Evolutionary conservation across 2,888 invertebrate genomes (phyloP).

Genomic region (Leucoptera coffeella): DNA sequence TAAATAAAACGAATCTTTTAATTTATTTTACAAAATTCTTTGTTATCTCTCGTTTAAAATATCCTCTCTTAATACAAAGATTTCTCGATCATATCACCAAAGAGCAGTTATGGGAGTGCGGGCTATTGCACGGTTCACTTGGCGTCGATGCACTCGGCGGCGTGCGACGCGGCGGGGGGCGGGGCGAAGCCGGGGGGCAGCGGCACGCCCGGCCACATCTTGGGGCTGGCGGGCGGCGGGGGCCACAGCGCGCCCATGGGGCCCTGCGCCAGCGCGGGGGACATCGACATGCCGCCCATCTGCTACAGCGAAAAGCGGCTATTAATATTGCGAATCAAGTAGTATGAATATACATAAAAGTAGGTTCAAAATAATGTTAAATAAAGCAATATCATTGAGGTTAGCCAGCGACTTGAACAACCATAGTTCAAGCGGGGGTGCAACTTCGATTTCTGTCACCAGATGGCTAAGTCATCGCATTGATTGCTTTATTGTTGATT

Average conservation of each 20-base stretch:
- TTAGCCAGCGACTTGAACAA: no score
- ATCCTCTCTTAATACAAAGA: conserved; percentile 50
- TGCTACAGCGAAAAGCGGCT: no score
- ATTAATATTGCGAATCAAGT: no score
- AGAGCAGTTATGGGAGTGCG: no score
- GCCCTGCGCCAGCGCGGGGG: conserved; percentile 3
- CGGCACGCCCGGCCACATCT: conserved; percentile 18
- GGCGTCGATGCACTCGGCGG: conserved; percentile 48
- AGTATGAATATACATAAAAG: no score
- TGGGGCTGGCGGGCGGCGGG: conserved; percentile 10
- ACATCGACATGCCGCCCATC: conserved; percentile 3
- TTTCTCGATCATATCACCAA: conserved; percentile 46
- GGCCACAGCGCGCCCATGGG: conserved; percentile 7
- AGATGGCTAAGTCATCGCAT: no score
- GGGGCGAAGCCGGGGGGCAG: conserved; percentile 46
- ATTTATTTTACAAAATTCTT: conserved; percentile 53
- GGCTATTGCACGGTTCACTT: conserved; percentile 24
- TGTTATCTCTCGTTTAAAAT: conserved; percentile 51
- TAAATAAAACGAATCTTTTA: conserved; percentile 52
- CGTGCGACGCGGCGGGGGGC: conserved; percentile 20
- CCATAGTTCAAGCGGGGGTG: no score
- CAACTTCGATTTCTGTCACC: no score
- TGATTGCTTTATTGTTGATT: no score
- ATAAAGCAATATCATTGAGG: no score
- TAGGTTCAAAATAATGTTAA: no score